Percentiles rank a stretch among this genome's conserved stretches.
Conservation (phyloP, 92 coral and sea anemone genomes). For the Palythoa grandiflora region DNA sequence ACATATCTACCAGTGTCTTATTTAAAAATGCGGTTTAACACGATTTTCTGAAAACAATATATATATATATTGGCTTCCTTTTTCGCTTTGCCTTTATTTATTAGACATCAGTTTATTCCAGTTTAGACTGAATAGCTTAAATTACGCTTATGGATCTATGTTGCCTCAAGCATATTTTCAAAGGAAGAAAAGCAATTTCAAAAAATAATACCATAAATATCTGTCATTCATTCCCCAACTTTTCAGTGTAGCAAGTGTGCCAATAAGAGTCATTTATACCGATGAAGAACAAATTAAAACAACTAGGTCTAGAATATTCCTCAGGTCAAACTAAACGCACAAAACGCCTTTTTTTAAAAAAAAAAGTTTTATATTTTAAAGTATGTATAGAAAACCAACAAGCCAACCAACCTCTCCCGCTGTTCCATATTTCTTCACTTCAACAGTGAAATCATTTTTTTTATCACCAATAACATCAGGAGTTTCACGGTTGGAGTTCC, state of each 20-base stretch:
- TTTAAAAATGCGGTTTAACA: background rate
- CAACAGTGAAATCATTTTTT: constrained; percentile 2
- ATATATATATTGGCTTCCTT: no score
- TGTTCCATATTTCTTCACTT: background rate
- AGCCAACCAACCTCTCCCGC: background rate
- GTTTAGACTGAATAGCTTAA: no score
- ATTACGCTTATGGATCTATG: background rate
- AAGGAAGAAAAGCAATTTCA: no score
- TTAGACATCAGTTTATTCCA: background rate
- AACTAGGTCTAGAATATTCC: no score
- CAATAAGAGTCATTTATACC: no score
- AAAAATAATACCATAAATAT: no score
- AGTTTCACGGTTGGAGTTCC: constrained; percentile 21
- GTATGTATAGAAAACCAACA: background rate
- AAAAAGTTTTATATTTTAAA: no score
- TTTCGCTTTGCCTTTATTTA: background rate
- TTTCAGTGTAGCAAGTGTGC: no score
- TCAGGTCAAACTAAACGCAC: background rate
- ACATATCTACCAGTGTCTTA: background rate
- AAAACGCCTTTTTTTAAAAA: background rate
- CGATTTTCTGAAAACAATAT: no score
- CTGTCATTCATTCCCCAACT: no score
- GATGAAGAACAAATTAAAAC: no score
- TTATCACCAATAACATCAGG: constrained; percentile 22
- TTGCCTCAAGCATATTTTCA: no score